Conservation (phyloP, 2,888 invertebrate genomes). For the Drosophila aldrichi region DNA sequence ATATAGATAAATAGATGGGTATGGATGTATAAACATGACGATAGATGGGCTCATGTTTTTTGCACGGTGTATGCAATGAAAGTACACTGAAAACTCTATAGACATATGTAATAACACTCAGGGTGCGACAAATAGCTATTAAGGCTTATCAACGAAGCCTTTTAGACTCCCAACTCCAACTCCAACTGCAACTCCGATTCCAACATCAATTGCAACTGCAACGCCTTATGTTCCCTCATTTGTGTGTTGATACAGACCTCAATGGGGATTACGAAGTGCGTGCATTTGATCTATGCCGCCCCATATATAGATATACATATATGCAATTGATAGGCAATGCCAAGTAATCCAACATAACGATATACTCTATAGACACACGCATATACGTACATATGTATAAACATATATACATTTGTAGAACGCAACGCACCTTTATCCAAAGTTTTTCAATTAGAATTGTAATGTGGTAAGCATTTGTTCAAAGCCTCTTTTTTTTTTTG, state of each 20-base stretch:
- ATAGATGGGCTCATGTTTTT: background rate
- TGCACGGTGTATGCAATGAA: conserved; percentile 7
- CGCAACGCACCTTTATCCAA: background rate
- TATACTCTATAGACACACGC: background rate
- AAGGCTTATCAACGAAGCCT: conserved; percentile 69
- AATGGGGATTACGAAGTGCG: conserved; percentile 83
- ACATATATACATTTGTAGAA: background rate
- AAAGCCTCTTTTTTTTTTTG: background rate
- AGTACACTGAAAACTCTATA: conserved; percentile 6
- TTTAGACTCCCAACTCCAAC: conserved; percentile 43
- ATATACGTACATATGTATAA: background rate
- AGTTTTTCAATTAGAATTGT: conserved; percentile 32
- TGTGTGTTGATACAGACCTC: conserved; percentile 82
- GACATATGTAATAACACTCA: conserved; percentile 39
- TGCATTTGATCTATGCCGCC: conserved; percentile 69
- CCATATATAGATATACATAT: conserved; percentile 5
- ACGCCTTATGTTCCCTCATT: conserved; percentile 8
- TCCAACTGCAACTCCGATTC: conserved; percentile 30
- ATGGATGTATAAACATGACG: background rate
- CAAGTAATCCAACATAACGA: conserved; percentile 58
- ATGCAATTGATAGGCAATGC: conserved; percentile 45
- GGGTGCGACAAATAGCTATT: conserved; percentile 55
- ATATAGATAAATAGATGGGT: background rate
- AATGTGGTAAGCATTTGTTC: background rate
- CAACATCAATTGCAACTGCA: conserved; percentile 22